Evolutionary conservation across 2,888 invertebrate genomes (phyloP), one percentile per base, ranked within the genome.

Genomic region (Ectemnius lituratus): DNA sequence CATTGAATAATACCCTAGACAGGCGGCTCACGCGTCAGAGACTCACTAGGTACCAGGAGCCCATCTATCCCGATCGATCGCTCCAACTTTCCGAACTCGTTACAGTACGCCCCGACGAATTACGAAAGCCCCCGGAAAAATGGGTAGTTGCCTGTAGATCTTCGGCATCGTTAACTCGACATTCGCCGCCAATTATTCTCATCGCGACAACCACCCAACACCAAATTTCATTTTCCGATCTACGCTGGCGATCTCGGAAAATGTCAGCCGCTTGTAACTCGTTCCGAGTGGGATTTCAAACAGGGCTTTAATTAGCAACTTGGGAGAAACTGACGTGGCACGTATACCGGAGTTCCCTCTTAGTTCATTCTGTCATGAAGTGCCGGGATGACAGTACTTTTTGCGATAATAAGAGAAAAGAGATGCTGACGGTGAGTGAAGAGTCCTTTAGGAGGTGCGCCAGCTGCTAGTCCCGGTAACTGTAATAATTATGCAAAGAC

Each of bases 401-500:
- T 11, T 37, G 37, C 37, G 37, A 37, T 37, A 37, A 37, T 37
- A 37, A 37, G 37, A 37, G 37, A 37, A 37, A 37, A 70, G 56
- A 47, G 23, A 58, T 57, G 56, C 28, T 14, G 62, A 68, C 66
- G 62, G 52, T 45, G 47, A 62, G 56, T 47, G 60, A 23, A 59
- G 78, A 72, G 72, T 75, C 71, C 68, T 83, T 65, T 58, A 62
- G 79, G 74, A 72, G 78, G 37, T 37, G 75, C 80, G 67, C 82
- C 82, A 82, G 84, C 86, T 85, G 83, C 83, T 85, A 79, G 81
- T 80, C 80, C 82, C 77, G 83, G 84, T 87, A 86, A 87, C 84
- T 86, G 87, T 86, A 87, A 90, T 88, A 87, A 89, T 89, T 89
- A 89, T 89, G 89, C 87, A 88, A 89, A 88, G 85, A 84, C 85